A percentile compares a stretch with the other conserved stretches of the same genome.
Conservation (phyloP, 2,797 vertebrate genomes). For the Monodelphis domestica region DNA sequence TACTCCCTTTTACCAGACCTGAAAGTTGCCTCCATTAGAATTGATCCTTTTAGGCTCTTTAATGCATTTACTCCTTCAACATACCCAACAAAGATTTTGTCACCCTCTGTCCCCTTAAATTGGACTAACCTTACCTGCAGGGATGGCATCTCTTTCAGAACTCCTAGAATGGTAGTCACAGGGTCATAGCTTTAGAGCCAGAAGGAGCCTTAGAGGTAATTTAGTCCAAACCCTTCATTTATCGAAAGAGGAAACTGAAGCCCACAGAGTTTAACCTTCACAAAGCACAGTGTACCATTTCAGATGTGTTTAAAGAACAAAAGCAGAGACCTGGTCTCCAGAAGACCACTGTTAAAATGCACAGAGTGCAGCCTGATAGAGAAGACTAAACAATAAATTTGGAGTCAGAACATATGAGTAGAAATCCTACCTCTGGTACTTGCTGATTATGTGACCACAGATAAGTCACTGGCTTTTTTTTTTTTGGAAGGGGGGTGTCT, state of each 20-base stretch:
- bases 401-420: not conserved
- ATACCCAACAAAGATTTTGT: not conserved
- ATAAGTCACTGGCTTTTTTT: not conserved
- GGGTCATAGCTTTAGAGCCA: not conserved
- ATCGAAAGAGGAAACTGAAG: not conserved
- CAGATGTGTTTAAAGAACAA: not conserved
- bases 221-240: not conserved
- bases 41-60: not conserved
- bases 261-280: not conserved
- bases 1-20: not conserved
- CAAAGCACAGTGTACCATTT: not conserved
- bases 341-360: not conserved
- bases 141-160: not conserved
- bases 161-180: not conserved
- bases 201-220: not conserved
- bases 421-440: not conserved
- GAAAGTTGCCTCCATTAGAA: not conserved
- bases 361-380: not conserved
- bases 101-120: not conserved
- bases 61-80: not conserved
- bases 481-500: too few relatives aligned
- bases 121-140: not conserved
- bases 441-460: not conserved
- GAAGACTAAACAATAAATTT: not conserved
- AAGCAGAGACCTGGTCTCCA: not conserved